Base-by-base conservation (phyloP, 2,113 vertebrate genomes). In the Oryzias celebensis region DNA sequence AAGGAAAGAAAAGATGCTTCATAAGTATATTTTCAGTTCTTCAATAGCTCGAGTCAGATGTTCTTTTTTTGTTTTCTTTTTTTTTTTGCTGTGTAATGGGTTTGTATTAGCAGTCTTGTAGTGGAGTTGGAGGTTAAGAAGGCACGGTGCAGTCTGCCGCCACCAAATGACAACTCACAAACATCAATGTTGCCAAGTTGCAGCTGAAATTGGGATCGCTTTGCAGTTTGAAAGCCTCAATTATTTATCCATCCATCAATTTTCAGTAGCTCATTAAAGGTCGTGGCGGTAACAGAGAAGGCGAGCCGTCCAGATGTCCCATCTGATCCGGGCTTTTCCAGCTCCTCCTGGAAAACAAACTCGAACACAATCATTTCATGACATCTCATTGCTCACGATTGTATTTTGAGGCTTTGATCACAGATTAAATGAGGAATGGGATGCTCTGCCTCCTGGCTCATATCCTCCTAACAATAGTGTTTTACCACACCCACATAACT, bases 141-240 rank as follows among this genome's bases (percentile, higher is more conserved):
- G 47, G 8, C 47, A 3, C n/a, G 5, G 1, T 14, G 22, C 46
- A n/a, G 7, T 28, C 26, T 7, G n/a, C 43, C 22, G n/a, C 63
- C 51, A 71, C 45, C 28, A 65, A 54, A 53, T 59, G 13, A 54
- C 47, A 60, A 31, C 28, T 55, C 31, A 14, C 15, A 56, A 13
- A 53, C 36, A 41, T 23, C 15, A 23, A 15, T 16, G 5, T 31
- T 57, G 28, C 52, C 52, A 47, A 52, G 46, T 45, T 43, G 52
- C 51, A 28, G 69, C 45, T 53, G 62, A 42, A 50, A 44, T 45
- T 24, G 52, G 55, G 20, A 45, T 41, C 48, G 45, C 59, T 48
- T 36, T 5, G 42, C 26, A 44, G 31, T 61, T 47, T 52, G 52
- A 62, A 67, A 73, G 52, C 48, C 22, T 22, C 53, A 62, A 66